phyloP scores from a whole-genome alignment of 1,140 invertebrate species.

The Liolophura sinensis region DNA sequence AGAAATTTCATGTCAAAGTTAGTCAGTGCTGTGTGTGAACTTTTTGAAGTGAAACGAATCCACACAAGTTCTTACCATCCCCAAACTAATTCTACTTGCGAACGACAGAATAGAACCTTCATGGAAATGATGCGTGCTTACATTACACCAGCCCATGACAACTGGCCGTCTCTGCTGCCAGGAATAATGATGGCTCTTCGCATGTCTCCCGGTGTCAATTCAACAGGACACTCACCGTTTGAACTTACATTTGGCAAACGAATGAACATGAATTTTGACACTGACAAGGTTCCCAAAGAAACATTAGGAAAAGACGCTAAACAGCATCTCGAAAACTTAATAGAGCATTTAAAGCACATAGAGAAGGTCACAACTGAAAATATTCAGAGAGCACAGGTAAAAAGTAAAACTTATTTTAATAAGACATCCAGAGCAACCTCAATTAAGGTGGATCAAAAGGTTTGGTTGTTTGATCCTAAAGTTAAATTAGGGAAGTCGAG shows the following conservation, averaged over 20 bases:
- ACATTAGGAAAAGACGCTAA: neutral
- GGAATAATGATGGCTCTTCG: conserved; percentile 14
- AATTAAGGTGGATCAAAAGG: no score
- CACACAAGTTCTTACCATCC: conserved; percentile 11
- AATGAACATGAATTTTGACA: conserved; percentile 17
- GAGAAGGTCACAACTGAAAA: no score
- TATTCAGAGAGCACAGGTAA: no score
- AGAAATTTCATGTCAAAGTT: conserved; percentile 4
- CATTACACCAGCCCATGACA: conserved; percentile 2
- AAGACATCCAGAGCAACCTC: no score
- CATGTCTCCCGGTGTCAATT: conserved; percentile 3
- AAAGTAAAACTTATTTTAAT: no score
- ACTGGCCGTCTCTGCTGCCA: neutral
- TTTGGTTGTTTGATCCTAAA: no score
- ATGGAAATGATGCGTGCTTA: conserved; percentile 6
- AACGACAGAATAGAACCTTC: conserved; percentile 6
- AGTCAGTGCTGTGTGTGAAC: conserved; percentile 5
- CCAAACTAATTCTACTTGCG: conserved; percentile 5
- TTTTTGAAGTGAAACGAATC: conserved; percentile 11
- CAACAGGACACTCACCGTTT: conserved; percentile 6
- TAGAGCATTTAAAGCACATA: neutral
- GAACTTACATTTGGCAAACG: conserved; percentile 11
- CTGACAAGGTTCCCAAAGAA: conserved; percentile 2
- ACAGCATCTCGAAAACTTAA: conserved; percentile 4
- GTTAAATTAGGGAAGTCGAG: no score